phyloP scores from a whole-genome alignment of 2,797 vertebrate species.

The Erpetoichthys calabaricus region DNA sequence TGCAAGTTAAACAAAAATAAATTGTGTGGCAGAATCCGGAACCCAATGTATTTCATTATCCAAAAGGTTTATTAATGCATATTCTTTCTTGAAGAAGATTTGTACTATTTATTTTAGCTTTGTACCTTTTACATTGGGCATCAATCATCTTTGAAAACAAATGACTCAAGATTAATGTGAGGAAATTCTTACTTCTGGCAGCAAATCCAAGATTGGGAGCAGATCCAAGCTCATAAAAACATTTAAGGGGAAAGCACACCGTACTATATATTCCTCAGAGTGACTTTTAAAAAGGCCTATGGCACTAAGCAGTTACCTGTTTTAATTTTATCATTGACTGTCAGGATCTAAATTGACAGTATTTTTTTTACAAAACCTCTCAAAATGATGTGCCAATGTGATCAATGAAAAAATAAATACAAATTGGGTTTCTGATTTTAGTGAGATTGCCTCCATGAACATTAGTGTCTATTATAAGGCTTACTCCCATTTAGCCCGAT shows the following conservation, averaged over 20 bases:
- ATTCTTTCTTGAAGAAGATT: constrained; percentile 36
- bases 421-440: no score
- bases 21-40: constrained; percentile 24
- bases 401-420: no score
- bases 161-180: constrained; percentile 29
- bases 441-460: no score
- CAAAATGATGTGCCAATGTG: no score
- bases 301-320: not conserved
- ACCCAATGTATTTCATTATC: constrained; percentile 28
- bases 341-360: no score
- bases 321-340: constrained; percentile 1
- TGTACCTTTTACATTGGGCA: constrained; percentile 33
- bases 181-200: not conserved
- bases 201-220: not conserved
- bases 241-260: not conserved
- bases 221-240: not conserved
- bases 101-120: constrained; percentile 50
- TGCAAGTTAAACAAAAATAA: constrained; percentile 6
- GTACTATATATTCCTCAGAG: not conserved
- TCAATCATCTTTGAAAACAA: constrained; percentile 38
- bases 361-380: no score
- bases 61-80: constrained; percentile 53
- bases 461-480: no score
- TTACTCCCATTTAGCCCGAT: no score
- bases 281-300: not conserved